Conservation (phyloP, 2,797 vertebrate species). For the Schizopygopsis pylzovi region DNA sequence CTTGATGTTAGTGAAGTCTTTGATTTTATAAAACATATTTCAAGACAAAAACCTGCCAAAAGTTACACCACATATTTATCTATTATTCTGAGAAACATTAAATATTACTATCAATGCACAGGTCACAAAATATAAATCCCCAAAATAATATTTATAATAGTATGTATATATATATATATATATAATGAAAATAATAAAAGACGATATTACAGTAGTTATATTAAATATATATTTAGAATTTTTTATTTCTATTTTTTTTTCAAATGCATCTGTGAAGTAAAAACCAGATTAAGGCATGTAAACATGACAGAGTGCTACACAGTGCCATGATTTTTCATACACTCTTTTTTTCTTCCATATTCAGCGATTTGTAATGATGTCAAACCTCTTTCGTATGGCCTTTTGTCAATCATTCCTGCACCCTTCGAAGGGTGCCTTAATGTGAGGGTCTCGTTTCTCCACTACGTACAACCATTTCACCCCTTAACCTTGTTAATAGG, state of each 20-base stretch:
- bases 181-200: too few relatives aligned
- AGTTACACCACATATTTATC: conserved; percentile 44
- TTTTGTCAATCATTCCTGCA: conserved; percentile 46
- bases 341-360: neutral
- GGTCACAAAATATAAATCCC: conserved; percentile 22
- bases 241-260: neutral
- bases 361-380: conserved; percentile 46
- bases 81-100: conserved; percentile 45
- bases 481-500: conserved; percentile 35
- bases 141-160: conserved; percentile 29
- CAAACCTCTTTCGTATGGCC: conserved; percentile 50
- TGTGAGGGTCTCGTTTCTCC: conserved; percentile 54
- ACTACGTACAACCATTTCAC: conserved; percentile 37
- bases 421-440: conserved; percentile 42
- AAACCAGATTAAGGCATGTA: conserved; percentile 43
- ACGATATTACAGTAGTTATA: neutral
- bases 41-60: conserved; percentile 44
- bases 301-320: conserved; percentile 36
- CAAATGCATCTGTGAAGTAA: conserved; percentile 9
- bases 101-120: conserved; percentile 29
- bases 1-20: conserved; percentile 56
- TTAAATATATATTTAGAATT: too few relatives aligned
- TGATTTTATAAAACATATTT: conserved; percentile 56
- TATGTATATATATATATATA: neutral
- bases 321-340: conserved; percentile 37